A percentile compares a stretch with the other conserved stretches of the same genome.
These are phyloP conservation scores for Microplitis mediator DNA, from an alignment of 1,140 invertebrate genomes.

Conservation along the genomic window DNA sequence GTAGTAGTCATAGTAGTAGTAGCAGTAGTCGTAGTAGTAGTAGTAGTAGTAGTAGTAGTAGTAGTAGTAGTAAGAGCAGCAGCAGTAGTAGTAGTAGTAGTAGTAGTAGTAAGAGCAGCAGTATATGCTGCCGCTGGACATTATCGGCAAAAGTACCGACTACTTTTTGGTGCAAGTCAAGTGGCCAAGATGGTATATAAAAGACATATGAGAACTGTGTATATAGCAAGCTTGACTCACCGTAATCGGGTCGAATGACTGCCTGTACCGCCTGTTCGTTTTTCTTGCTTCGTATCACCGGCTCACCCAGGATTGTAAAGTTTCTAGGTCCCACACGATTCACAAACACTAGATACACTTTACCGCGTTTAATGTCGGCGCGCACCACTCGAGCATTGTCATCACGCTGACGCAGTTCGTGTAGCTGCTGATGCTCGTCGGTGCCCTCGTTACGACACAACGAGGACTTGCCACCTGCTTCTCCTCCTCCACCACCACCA, in stretches of 20 bases:
- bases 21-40: too few relatives aligned
- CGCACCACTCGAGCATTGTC: slow-evolving; percentile 60
- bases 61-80: neutral
- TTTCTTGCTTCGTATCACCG: slow-evolving; percentile 63
- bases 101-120: neutral
- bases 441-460: slow-evolving; percentile 42
- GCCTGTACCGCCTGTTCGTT: slow-evolving; percentile 63
- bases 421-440: slow-evolving; percentile 32
- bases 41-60: too few relatives aligned
- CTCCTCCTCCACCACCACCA: neutral
- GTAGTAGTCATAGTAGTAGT: neutral
- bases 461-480: slow-evolving; percentile 47
- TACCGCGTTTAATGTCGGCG: slow-evolving; percentile 68
- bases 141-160: neutral
- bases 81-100: too few relatives aligned
- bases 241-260: slow-evolving; percentile 67
- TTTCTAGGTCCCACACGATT: slow-evolving; percentile 70
- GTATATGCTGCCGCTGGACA: neutral
- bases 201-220: neutral
- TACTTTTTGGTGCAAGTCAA: neutral
- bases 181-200: neutral
- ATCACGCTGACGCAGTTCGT: slow-evolving; percentile 33
- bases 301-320: slow-evolving; percentile 70
- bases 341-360: slow-evolving; percentile 71
- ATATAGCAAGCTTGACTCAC: slow-evolving; percentile 54